Percentiles rank a stretch among this genome's conserved stretches.
Conservation (phyloP, 2,797 vertebrate genomes). For the Menidia menidia region DNA sequence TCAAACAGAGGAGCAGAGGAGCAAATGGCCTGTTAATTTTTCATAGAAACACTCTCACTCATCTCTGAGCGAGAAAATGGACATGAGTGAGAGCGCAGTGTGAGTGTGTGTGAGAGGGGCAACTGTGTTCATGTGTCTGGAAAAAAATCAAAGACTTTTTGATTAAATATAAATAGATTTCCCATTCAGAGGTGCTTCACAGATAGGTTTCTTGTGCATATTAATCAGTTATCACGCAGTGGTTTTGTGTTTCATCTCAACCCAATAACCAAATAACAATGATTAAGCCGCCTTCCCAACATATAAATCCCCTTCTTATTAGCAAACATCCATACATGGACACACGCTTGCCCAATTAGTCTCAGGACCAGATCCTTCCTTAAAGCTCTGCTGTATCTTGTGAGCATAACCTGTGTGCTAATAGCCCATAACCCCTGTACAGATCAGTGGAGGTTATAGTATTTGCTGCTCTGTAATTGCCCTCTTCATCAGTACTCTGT, state of each 20-base stretch:
- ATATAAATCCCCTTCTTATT: neutral
- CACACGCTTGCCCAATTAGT: slow-evolving; percentile 58
- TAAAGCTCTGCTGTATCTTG: slow-evolving; percentile 64
- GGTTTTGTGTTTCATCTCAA: slow-evolving; percentile 31
- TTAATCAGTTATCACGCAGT: slow-evolving; percentile 43
- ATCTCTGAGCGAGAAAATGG: slow-evolving; percentile 71
- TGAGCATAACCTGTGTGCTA: slow-evolving; percentile 72
- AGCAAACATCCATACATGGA: slow-evolving; percentile 18
- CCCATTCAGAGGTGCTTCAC: slow-evolving; percentile 59
- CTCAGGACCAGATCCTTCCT: slow-evolving; percentile 67
- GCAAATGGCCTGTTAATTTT: slow-evolving; percentile 85
- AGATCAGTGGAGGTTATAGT: slow-evolving; percentile 76
- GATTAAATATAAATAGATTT: slow-evolving; percentile 73
- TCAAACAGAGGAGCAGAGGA: slow-evolving; percentile 80
- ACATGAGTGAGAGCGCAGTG: slow-evolving; percentile 54
- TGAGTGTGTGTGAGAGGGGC: slow-evolving; percentile 36
- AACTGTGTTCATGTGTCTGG: slow-evolving; percentile 43
- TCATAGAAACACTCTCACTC: slow-evolving; percentile 80
- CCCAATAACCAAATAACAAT: neutral
- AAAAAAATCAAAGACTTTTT: slow-evolving; percentile 76
- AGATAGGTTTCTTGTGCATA: slow-evolving; percentile 51
- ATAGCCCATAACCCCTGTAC: slow-evolving; percentile 75
- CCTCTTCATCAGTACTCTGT: slow-evolving; percentile 96
- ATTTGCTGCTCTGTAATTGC: slow-evolving; percentile 79
- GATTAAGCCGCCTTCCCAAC: neutral